These are phyloP conservation scores for Sycon ciliatum DNA, from an alignment of 37 sponge, comb jelly and placozoan genomes.

Conservation along the genomic window DNA sequence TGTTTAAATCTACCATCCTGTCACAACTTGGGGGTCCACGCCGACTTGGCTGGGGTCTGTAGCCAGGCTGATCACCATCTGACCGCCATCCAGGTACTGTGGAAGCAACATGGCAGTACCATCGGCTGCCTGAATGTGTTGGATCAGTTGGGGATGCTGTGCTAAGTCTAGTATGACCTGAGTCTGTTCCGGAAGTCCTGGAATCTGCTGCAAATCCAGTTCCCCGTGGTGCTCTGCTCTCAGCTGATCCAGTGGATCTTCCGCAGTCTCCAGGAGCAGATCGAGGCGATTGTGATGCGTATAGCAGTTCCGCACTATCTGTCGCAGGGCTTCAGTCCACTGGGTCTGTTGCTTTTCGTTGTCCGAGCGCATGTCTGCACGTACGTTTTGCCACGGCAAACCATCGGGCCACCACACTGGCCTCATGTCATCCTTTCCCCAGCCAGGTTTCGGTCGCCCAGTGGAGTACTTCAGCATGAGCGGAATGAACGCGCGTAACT, in stretches of 20 bases:
- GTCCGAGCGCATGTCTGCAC: constrained; percentile 58
- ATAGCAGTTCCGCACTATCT: constrained; percentile 69
- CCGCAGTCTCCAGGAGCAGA: constrained; percentile 71
- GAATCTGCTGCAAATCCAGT: constrained; percentile 19
- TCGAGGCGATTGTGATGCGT: constrained; percentile 59
- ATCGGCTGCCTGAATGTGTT: too few species aligned
- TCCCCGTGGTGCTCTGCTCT: too few species aligned
- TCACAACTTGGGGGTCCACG: too few species aligned
- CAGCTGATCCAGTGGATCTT: too few species aligned
- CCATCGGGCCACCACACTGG: constrained; percentile 85
- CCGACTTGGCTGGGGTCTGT: too few species aligned
- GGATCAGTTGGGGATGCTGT: too few species aligned
- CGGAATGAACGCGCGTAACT: constrained; percentile 79
- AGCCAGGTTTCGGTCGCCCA: constrained; percentile 79
- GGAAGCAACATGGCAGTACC: too few species aligned
- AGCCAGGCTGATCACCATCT: too few species aligned
- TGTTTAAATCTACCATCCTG: too few species aligned
- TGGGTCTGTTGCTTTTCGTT: constrained; percentile 50
- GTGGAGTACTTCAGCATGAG: constrained; percentile 73
- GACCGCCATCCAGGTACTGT: too few species aligned
- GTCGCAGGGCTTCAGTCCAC: constrained; percentile 76
- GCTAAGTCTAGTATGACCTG: too few species aligned
- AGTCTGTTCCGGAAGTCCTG: constrained; percentile 21
- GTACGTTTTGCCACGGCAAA: constrained; percentile 77
- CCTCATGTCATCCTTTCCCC: constrained; percentile 77